Evolutionary conservation across 2,797 vertebrate species (phyloP).

Genomic region (Pachyuromys duprasi): DNA sequence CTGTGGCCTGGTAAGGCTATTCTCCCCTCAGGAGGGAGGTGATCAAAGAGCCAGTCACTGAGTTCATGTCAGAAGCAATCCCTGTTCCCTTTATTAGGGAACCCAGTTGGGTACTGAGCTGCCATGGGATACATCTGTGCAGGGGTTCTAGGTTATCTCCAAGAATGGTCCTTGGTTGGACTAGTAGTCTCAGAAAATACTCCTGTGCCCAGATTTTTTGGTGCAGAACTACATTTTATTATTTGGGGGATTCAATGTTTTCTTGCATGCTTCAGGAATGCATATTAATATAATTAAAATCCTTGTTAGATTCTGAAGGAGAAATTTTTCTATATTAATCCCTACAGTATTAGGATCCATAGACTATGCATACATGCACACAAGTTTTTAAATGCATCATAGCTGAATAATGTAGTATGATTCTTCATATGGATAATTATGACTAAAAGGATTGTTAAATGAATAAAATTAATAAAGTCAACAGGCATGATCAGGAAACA

Average conservation of each 20-base stretch:
- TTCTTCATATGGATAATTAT: not conserved
- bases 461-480: not conserved
- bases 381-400: not conserved
- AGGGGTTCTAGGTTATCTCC: too few species aligned
- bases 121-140: too few species aligned
- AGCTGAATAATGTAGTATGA: not conserved
- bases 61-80: too few species aligned
- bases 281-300: not conserved
- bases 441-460: not conserved
- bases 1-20: too few species aligned
- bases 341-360: not conserved
- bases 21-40: too few species aligned
- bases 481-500: not conserved
- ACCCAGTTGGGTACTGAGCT: too few species aligned
- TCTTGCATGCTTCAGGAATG: not conserved
- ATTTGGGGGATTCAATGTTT: not conserved
- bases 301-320: not conserved
- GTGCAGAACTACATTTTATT: not conserved
- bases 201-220: too few species aligned
- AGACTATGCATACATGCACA: fast-evolving
- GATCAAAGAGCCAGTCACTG: too few species aligned
- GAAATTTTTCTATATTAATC: not conserved
- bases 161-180: too few species aligned
- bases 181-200: too few species aligned
- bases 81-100: too few species aligned